Evolutionary conservation across 2,113 vertebrate genomes (phyloP), one percentile per base, ranked within the genome.

Genomic region (Eira barbara): DNA sequence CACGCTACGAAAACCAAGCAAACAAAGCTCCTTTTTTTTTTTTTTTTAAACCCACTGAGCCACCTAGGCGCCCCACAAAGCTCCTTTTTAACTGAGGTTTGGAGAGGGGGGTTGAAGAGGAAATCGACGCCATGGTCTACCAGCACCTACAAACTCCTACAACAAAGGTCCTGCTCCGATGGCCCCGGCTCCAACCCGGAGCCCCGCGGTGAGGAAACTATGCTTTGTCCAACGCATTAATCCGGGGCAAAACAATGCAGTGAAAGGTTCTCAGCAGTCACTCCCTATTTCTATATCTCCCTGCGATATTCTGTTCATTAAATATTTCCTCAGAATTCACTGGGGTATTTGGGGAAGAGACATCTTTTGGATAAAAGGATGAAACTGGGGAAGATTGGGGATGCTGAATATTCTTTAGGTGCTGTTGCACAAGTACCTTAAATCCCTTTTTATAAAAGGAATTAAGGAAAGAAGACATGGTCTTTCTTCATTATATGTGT

Each of bases 11-110:
- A 96, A 97, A 87, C 42, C 80, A 45, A 82, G 93, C 85, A 67
- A 71, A 97, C 92, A 98, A 98, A 98, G 89, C 61, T 36, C 73
- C 96, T 94, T 98, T 98, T 92, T 94, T n/a, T n/a, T n/a, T n/a
- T n/a, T n/a, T n/a, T n/a, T n/a, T n/a, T n/a, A n/a, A n/a, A n/a
- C n/a, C n/a, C n/a, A n/a, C n/a, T n/a, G n/a, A n/a, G n/a, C n/a
- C n/a, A n/a, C n/a, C n/a, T n/a, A n/a, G n/a, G n/a, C n/a, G n/a
- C n/a, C n/a, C n/a, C n/a, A 97, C 92, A 98, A 98, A 98, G 89
- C 61, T 36, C 73, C 96, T 94, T 98, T 98, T 92, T 94, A 88
- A 92, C 61, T 63, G 82, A 97, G 74, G 42, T 25, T 2, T 96
- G 94, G 29, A 61, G 47, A 92, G 11, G 31, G 34, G 34, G 3